These are phyloP conservation scores for Eristalis arbustorum DNA, from an alignment of 2,888 invertebrate species.

Conservation along the genomic window DNA sequence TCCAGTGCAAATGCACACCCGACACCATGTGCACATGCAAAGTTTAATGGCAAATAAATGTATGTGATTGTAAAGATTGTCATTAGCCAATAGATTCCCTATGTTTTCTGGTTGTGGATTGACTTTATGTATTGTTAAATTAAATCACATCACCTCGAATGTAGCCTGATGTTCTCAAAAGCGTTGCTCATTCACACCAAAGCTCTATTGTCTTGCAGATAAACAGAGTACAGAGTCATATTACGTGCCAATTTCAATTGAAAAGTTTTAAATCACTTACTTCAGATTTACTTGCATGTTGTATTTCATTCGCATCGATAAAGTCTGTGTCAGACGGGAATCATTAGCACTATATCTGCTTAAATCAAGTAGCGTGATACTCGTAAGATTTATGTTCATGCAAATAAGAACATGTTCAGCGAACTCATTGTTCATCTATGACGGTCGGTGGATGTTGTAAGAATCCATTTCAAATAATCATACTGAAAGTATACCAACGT, in stretches of 20 bases:
- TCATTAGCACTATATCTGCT: not conserved
- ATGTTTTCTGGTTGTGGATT: no score
- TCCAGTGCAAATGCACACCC: no score
- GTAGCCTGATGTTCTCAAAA: no score
- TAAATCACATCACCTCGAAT: no score
- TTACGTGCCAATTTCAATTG: conserved; percentile 22
- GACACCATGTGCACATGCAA: no score
- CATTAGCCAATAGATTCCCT: no score
- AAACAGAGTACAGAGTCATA: not conserved
- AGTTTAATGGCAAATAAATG: no score
- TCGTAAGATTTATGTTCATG: not conserved
- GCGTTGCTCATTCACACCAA: not conserved
- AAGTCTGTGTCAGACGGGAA: not conserved
- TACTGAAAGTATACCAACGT: not conserved
- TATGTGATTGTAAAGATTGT: no score
- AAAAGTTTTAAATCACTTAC: conserved; percentile 4
- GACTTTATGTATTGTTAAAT: no score
- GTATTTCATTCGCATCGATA: not conserved
- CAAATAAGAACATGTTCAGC: not conserved
- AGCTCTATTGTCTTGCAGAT: not conserved
- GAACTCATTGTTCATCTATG: not conserved
- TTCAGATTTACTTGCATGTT: not conserved
- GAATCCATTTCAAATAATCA: not conserved
- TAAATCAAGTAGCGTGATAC: not conserved
- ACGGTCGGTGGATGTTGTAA: not conserved